Evolutionary conservation across 1,140 invertebrate species (phyloP), one percentile per base, ranked within the genome.

Genomic region (Paralvinella palmiformis): DNA sequence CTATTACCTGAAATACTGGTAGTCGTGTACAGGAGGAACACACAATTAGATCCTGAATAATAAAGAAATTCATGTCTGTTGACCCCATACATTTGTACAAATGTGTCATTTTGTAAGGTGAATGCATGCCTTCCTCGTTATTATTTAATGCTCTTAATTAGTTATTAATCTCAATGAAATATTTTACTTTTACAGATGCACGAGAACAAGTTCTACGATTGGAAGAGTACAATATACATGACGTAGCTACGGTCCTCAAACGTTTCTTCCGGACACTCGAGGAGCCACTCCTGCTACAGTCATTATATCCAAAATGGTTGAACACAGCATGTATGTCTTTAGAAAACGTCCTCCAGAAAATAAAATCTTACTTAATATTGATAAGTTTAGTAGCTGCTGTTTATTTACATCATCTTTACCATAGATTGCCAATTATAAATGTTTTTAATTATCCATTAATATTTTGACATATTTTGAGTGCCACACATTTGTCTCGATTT

Each of bases 191-290:
- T n/a, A n/a, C n/a, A n/a, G n/a, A n/a, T n/a, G 89, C 91, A 24
- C 91, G 90, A 85, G 84, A 86, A 20, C 89, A 92, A 1, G 88
- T 91, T 76, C 84, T 95, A 33, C 88, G 86, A 2, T 79, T 83
- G 5, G 85, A 86, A 35, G 85, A 87, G 27, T 90, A 89, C 72
- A 86, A 86, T 0, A 91, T 92, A 69, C 89, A 93, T 79, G 92
- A 94, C 72, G 91, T 94, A 1, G 88, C 91, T 2, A 89, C 87
- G 33, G 89, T 88, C 6, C 79, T 94, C 0, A 93, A 94, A 74
- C 81, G 90, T 69, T 94, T 92, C 73, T 88, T 94, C 70, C 81
- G 91, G 48, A 88, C 89, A 70, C 69, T 79, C 31, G 68, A 73
- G 20, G 75, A 78, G 10, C 76, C 78, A 13, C 60, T 79, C 17